Percentiles rank a stretch among this genome's conserved stretches.
These are phyloP conservation scores for Lipophrys pholis DNA, from an alignment of 2,113 vertebrate species.

Conservation along the genomic window DNA sequence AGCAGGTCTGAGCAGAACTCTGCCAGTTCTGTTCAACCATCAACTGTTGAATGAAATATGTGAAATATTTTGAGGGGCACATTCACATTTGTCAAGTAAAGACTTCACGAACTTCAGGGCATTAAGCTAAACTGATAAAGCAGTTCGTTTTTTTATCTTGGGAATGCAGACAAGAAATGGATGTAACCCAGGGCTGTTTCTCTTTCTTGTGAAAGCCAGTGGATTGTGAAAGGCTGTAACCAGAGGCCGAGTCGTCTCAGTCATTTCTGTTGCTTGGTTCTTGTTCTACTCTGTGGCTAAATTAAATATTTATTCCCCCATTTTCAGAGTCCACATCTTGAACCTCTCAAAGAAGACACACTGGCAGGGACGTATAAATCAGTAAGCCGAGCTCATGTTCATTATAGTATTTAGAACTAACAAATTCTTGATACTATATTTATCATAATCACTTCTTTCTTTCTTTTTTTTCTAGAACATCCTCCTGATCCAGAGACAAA, in stretches of 20 bases:
- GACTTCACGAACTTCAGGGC: background rate
- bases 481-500: slow-evolving; percentile 93
- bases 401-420: background rate
- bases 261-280: background rate
- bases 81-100: slow-evolving; percentile 6
- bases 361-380: slow-evolving; percentile 86
- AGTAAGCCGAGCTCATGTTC: slow-evolving; percentile 80
- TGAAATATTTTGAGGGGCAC: no score
- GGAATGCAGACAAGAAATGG: background rate
- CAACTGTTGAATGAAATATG: no score
- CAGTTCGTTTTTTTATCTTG: slow-evolving; percentile 23
- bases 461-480: slow-evolving; percentile 83
- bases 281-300: slow-evolving; percentile 26
- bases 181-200: slow-evolving; percentile 1
- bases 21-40: no score
- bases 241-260: background rate
- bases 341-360: slow-evolving; percentile 89
- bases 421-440: no score
- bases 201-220: slow-evolving; percentile 14
- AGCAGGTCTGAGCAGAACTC: no score
- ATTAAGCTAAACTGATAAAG: slow-evolving; percentile 2
- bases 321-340: slow-evolving; percentile 89
- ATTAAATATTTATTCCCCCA: slow-evolving; percentile 37
- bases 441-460: no score
- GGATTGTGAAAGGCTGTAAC: slow-evolving; percentile 26